A percentile compares a stretch with the other conserved stretches of the same genome.
These are phyloP conservation scores for Nomada flava DNA, from an alignment of 2,888 invertebrate species.

Conservation along the genomic window DNA sequence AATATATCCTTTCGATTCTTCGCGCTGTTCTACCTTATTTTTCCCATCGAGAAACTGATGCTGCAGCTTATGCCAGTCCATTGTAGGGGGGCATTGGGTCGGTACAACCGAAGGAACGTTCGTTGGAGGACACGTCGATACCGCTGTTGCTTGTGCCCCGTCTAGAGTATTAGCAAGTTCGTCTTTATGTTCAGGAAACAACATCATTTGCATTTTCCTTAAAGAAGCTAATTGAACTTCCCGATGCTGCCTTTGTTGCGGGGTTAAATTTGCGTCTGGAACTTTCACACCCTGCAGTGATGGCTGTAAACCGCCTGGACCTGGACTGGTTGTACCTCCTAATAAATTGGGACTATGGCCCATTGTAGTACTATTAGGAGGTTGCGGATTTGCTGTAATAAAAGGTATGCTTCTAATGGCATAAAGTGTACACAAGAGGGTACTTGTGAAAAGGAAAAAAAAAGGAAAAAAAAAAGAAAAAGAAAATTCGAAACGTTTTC, in stretches of 20 bases:
- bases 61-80: slow-evolving; percentile 96
- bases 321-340: slow-evolving; percentile 85
- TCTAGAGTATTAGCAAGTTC: slow-evolving; percentile 79
- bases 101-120: slow-evolving; percentile 79
- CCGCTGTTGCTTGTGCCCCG: slow-evolving; percentile 79
- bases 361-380: slow-evolving; percentile 79
- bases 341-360: slow-evolving; percentile 83
- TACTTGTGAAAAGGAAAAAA: neutral
- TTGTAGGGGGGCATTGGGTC: slow-evolving; percentile 84
- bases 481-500: too few relatives aligned
- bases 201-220: slow-evolving; percentile 95
- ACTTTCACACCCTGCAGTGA: slow-evolving; percentile 92
- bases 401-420: slow-evolving; percentile 35
- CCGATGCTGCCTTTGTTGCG: slow-evolving; percentile 96
- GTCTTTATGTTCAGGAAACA: slow-evolving; percentile 92
- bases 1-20: neutral
- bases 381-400: slow-evolving; percentile 80
- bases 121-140: slow-evolving; percentile 76
- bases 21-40: slow-evolving; percentile 85
- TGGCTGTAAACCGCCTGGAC: slow-evolving; percentile 86
- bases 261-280: slow-evolving; percentile 97
- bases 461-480: neutral
- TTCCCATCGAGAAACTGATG: slow-evolving; percentile 93
- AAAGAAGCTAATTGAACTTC: slow-evolving; percentile 97
- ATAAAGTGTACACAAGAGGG: slow-evolving; percentile 27